Conservation (phyloP, 2,797 vertebrate genomes). For the Intellagama lesueurii region DNA sequence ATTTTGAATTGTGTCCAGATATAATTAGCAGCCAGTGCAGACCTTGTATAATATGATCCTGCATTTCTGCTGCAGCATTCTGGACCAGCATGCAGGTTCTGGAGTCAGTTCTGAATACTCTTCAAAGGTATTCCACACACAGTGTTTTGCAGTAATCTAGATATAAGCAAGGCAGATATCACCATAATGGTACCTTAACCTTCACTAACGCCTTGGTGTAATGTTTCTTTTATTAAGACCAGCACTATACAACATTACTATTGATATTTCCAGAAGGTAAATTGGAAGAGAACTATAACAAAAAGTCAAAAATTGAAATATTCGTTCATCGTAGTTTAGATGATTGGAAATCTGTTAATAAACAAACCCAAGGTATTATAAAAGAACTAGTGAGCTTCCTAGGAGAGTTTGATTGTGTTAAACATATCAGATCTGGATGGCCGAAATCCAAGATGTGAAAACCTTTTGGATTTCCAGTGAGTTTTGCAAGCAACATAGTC, state of each 20-base stretch:
- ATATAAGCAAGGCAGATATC: no score
- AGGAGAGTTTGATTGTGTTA: slow-evolving; percentile 10
- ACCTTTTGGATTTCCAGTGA: background rate
- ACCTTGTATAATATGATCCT: no score
- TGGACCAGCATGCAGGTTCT: no score
- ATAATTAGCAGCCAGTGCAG: no score
- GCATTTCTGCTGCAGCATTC: no score
- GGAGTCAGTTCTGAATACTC: no score
- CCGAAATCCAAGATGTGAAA: background rate
- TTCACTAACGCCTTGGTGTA: background rate
- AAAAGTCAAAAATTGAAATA: slow-evolving; percentile 29
- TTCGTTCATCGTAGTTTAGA: background rate
- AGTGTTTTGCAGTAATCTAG: no score
- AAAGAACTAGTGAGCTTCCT: slow-evolving; percentile 10
- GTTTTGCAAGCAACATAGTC: background rate
- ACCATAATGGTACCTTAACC: no score
- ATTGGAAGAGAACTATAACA: slow-evolving; percentile 47
- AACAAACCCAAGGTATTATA: background rate
- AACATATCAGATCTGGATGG: background rate
- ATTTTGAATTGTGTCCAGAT: no score
- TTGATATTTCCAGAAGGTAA: slow-evolving; percentile 4
- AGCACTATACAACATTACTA: slow-evolving; percentile 27
- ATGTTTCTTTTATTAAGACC: slow-evolving; percentile 24
- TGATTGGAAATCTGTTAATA: background rate
- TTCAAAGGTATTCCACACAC: no score